Evolutionary conservation across 2,797 vertebrate genomes (phyloP), one percentile per base, ranked within the genome.

Genomic region (Glyptemys insculpta): DNA sequence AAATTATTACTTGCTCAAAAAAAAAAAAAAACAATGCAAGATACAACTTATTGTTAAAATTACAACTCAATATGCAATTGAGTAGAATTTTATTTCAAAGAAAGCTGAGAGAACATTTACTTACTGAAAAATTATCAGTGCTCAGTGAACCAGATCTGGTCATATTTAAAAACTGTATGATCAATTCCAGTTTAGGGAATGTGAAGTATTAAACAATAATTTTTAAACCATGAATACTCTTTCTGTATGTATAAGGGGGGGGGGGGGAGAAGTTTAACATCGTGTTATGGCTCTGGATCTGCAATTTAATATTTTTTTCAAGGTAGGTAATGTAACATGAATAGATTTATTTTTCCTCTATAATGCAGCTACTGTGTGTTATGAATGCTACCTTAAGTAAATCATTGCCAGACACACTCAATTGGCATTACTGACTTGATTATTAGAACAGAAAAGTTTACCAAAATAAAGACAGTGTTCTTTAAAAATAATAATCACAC

Each of bases 381-480:
- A 93, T 85, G 94, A 98, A 97, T 91, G 91, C 89, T 85, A 89
- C 94, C 93, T 96, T 93, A 96, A 97, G 94, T 96, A 96, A 97
- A 96, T 97, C 94, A 96, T 86, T 98, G 90, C 94, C 95, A 98
- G 95, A 95, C 94, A 98, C 91, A 96, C 59, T 98, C 87, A 93
- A 82, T 85, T 97, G 95, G 97, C 95, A 97, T 97, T 98, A 98
- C 97, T 96, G 92, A 94, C 95, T 97, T 86, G 82, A 97, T 98
- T 98, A 97, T 91, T 97, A 93, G 92, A 97, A 97, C 78, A 97
- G 97, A 97, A 98, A 97, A 95, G 74, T 78, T 88, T 97, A 87
- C 92, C 74, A 95, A 98, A 98, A 96, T 96, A 96, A 96, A 96
- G 65, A 80, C 90, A 88, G 57, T 91, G 83, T 85, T 93, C 74